Percentiles rank a stretch among this genome's conserved stretches.
These are phyloP conservation scores for Oryzias dopingdopingensis DNA, from an alignment of 2,797 vertebrate genomes.

Conservation along the genomic window DNA sequence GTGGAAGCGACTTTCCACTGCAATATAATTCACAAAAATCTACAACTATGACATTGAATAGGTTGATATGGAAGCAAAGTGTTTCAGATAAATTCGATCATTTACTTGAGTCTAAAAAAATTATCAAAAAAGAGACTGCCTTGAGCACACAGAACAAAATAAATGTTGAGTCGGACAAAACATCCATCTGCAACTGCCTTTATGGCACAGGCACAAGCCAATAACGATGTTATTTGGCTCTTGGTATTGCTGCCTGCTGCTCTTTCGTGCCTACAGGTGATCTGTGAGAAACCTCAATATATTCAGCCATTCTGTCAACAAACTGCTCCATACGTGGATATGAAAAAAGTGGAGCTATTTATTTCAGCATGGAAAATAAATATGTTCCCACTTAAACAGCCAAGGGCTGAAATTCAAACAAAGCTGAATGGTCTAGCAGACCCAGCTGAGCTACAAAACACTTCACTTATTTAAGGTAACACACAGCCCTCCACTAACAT, in stretches of 20 bases:
- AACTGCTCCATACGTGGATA: conserved; percentile 53
- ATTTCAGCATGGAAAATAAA: conserved; percentile 67
- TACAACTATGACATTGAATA: conserved; percentile 5
- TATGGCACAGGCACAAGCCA: conserved; percentile 56
- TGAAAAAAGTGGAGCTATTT: conserved; percentile 65
- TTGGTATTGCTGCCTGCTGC: conserved; percentile 59
- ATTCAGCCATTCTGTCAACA: conserved; percentile 67
- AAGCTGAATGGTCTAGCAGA: conserved; percentile 44
- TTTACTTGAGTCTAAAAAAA: conserved; percentile 43
- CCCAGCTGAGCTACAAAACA: conserved; percentile 45
- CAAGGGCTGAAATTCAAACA: conserved; percentile 53
- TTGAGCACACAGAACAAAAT: conserved; percentile 62
- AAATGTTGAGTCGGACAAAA: conserved; percentile 62
- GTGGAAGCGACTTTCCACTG: not conserved
- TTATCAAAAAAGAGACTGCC: conserved; percentile 54
- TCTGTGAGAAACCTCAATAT: conserved; percentile 61
- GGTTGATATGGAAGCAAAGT: conserved; percentile 9
- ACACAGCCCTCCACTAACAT: not conserved
- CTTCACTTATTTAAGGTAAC: conserved; percentile 32
- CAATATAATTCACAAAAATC: not conserved
- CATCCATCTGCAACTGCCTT: conserved; percentile 68
- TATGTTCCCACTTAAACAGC: conserved; percentile 46
- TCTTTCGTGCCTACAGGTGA: conserved; percentile 66
- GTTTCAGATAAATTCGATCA: conserved; percentile 42
- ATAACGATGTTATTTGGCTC: conserved; percentile 71